phyloP scores from a whole-genome alignment of 2,888 invertebrate genomes.

The Parthenolecanium corni region DNA sequence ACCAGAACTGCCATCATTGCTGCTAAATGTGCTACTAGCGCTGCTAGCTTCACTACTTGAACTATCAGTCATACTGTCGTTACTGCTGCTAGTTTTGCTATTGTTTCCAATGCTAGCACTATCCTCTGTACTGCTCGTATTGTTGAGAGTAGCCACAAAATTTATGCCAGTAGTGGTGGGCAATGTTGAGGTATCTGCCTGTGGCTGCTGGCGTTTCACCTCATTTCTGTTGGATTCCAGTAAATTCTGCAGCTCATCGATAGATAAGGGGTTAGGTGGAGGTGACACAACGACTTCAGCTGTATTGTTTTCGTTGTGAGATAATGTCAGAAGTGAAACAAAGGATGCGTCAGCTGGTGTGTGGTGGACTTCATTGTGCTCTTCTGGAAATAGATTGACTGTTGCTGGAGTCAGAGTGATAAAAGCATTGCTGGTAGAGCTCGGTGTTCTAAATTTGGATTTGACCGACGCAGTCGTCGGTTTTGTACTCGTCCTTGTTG shows the following conservation, averaged over 20 bases:
- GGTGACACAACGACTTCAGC: conserved; percentile 41
- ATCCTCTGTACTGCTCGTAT: too few species aligned
- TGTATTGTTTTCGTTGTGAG: conserved; percentile 38
- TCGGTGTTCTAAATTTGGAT: too few species aligned
- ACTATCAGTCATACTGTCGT: background rate
- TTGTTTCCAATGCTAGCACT: too few species aligned
- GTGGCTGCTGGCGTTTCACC: conserved; percentile 43
- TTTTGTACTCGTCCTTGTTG: background rate
- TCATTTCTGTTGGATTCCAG: conserved; percentile 41
- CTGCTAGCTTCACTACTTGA: background rate
- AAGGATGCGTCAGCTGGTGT: background rate
- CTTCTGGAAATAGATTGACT: too few species aligned
- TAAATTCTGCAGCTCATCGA: conserved; percentile 31
- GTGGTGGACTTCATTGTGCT: background rate
- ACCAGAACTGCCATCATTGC: too few species aligned
- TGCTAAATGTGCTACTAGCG: too few species aligned
- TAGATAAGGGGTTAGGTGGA: conserved; percentile 42
- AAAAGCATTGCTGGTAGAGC: too few species aligned
- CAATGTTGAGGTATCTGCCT: conserved; percentile 30
- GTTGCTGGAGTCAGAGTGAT: background rate
- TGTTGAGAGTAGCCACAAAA: too few species aligned
- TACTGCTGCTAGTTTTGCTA: too few species aligned
- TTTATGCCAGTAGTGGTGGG: background rate
- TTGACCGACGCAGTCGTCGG: background rate
- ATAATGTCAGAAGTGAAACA: background rate